Evolutionary conservation across 2,113 vertebrate genomes (phyloP).

Genomic region (Anolis sagrei): DNA sequence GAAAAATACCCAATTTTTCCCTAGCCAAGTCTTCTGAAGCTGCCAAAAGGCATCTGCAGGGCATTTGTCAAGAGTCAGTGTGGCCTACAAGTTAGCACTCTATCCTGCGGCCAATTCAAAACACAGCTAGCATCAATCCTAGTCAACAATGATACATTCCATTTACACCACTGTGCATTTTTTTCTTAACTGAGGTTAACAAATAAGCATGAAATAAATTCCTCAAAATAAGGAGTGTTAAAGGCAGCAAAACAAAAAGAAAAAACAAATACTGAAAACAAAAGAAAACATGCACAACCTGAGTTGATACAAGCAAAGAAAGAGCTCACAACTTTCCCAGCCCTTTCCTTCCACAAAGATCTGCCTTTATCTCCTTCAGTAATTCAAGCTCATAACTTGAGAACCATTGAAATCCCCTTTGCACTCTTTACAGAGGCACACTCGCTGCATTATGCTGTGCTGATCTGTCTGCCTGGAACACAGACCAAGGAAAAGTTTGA

Average conservation of each 20-base stretch:
- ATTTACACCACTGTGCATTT: background rate
- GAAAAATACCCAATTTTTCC: background rate
- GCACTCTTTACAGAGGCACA: constrained; percentile 51
- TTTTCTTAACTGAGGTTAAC: background rate
- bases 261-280: background rate
- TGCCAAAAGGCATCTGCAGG: background rate
- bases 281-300: background rate
- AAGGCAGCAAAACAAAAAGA: background rate
- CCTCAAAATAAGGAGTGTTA: background rate
- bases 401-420: constrained; percentile 35
- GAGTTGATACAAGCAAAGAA: background rate
- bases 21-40: background rate
- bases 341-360: background rate
- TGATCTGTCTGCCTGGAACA: constrained; percentile 45
- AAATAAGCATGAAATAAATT: background rate
- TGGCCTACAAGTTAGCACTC: background rate
- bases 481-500: constrained; percentile 60
- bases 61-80: background rate
- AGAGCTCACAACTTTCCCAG: background rate
- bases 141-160: background rate
- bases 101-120: background rate
- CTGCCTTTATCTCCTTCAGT: background rate
- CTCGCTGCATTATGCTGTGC: constrained; percentile 20
- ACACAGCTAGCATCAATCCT: background rate
- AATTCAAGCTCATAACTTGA: constrained; percentile 21